These are phyloP conservation scores for Trilocha varians DNA, from an alignment of 2,888 invertebrate genomes.

Conservation along the genomic window DNA sequence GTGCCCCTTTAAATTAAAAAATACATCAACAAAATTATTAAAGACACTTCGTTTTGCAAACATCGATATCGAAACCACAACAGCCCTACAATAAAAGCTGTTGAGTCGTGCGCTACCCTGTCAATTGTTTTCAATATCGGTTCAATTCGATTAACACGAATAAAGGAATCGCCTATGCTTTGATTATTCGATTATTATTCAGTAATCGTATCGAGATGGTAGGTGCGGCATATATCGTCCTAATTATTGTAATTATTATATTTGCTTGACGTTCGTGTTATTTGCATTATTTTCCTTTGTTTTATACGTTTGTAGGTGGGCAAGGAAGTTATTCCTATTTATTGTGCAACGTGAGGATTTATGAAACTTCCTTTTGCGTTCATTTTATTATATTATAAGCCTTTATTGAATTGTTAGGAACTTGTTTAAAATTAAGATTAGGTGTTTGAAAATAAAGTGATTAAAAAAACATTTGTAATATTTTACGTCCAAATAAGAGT, in stretches of 20 bases:
- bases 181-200: constrained; percentile 55
- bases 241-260: constrained; percentile 53
- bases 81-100: constrained; percentile 28
- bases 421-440: no score
- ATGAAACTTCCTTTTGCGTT: background rate
- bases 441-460: no score
- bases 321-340: background rate
- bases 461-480: no score
- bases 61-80: constrained; percentile 20
- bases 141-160: constrained; percentile 67
- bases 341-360: background rate
- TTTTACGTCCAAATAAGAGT: no score
- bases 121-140: constrained; percentile 70
- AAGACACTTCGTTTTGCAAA: background rate
- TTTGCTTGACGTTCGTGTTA: constrained; percentile 18
- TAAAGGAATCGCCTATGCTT: constrained; percentile 56
- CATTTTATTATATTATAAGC: no score
- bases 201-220: constrained; percentile 22
- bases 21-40: background rate
- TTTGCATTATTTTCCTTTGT: constrained; percentile 5
- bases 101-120: constrained; percentile 61
- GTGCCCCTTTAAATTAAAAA: no score
- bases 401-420: no score
- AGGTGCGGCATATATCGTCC: constrained; percentile 45
- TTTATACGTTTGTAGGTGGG: background rate